Conservation (phyloP, 2,888 invertebrate species). For the Caenorhabditis sinica region DNA sequence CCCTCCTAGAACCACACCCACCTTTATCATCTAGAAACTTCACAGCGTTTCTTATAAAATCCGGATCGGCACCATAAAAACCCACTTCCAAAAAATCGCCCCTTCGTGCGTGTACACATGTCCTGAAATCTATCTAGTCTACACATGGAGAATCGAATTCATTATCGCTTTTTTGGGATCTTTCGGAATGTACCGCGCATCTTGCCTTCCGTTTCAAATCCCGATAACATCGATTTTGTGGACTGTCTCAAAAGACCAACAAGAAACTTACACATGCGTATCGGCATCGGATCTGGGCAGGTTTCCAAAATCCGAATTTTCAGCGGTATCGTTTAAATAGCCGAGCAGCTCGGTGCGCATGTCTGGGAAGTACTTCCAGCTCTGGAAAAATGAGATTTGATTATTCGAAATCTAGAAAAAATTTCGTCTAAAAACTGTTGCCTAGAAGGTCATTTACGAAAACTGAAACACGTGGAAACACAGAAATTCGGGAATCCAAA, state of each 20-base stretch:
- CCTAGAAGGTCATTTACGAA: no score
- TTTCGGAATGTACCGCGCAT: neutral
- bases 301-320: slow-evolving; percentile 15
- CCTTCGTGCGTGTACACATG: slow-evolving; percentile 12
- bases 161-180: neutral
- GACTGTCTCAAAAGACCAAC: neutral
- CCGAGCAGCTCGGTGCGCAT: neutral
- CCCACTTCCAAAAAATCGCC: slow-evolving; percentile 20
- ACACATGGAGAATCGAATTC: no score
- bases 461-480: no score
- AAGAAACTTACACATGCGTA: slow-evolving; percentile 13
- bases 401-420: neutral
- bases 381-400: slow-evolving; percentile 8
- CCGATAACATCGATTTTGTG: no score
- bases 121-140: slow-evolving; percentile 4
- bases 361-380: slow-evolving; percentile 17
- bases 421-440: no score
- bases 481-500: no score
- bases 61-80: slow-evolving; percentile 13
- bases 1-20: neutral
- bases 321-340: neutral
- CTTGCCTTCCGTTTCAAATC: no score
- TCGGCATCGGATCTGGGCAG: slow-evolving; percentile 6
- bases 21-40: neutral
- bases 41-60: slow-evolving; percentile 2